A percentile compares a stretch with the other conserved stretches of the same genome.
phyloP scores from a whole-genome alignment of 2,797 vertebrate species.

The Gymnoscopelus braueri region DNA sequence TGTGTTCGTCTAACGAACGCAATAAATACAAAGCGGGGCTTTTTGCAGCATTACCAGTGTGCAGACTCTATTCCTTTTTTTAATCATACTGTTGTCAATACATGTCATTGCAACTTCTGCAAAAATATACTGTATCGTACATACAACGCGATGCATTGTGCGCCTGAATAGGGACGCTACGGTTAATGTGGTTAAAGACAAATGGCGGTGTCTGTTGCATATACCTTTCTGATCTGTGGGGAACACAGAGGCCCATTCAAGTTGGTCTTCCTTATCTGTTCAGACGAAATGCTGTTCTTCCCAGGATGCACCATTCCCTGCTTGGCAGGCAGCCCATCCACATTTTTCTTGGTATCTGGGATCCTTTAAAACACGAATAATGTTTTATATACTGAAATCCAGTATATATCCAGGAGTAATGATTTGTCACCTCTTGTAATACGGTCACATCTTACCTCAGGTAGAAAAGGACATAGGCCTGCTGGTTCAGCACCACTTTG shows the following conservation, averaged over 20 bases:
- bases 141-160: no score
- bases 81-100: no score
- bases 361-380: slow-evolving; percentile 75
- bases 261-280: slow-evolving; percentile 79
- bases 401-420: neutral
- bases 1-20: no score
- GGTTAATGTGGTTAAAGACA: no score
- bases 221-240: slow-evolving; percentile 83
- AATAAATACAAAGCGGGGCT: no score
- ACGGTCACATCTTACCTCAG: slow-evolving; percentile 80
- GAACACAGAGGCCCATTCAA: slow-evolving; percentile 80
- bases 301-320: slow-evolving; percentile 70
- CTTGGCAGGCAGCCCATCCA: slow-evolving; percentile 78
- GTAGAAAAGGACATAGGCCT: slow-evolving; percentile 97
- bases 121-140: no score
- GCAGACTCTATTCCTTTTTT: no score
- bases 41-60: no score
- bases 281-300: slow-evolving; percentile 68
- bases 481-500: slow-evolving; percentile 97
- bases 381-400: neutral
- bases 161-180: no score
- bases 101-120: no score
- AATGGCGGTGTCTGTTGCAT: neutral
- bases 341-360: slow-evolving; percentile 85
- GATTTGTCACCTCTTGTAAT: slow-evolving; percentile 13